These are phyloP conservation scores for Hesperia comma DNA, from an alignment of 2,888 invertebrate species.

Conservation along the genomic window DNA sequence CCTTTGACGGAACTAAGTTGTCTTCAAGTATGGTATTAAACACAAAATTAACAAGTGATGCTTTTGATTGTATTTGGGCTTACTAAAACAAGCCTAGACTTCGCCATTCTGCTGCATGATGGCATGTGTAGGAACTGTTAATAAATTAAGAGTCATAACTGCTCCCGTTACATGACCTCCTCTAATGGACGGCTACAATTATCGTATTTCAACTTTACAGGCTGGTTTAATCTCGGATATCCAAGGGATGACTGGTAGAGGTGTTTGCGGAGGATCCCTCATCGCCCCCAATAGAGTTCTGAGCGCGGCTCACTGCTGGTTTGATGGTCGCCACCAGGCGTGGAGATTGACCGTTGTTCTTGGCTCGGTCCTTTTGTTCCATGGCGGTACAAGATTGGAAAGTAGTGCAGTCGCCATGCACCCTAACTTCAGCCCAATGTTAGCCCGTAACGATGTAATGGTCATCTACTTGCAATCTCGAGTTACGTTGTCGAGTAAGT, in stretches of 20 bases:
- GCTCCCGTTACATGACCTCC: too few relatives aligned
- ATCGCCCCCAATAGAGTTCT: constrained; percentile 45
- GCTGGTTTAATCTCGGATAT: constrained; percentile 33
- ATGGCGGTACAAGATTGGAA: constrained; percentile 56
- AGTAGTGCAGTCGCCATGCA: constrained; percentile 54
- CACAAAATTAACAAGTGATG: too few relatives aligned
- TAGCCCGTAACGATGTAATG: constrained; percentile 59
- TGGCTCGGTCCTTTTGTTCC: constrained; percentile 57
- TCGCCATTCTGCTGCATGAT: too few relatives aligned
- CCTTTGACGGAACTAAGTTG: too few relatives aligned
- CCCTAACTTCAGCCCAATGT: constrained; percentile 52
- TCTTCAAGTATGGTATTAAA: too few relatives aligned
- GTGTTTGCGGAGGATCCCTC: constrained; percentile 63
- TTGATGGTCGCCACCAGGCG: constrained; percentile 57
- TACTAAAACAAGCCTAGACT: too few relatives aligned
- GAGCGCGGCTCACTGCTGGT: constrained; percentile 57
- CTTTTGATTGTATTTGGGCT: too few relatives aligned
- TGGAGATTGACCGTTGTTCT: constrained; percentile 58
- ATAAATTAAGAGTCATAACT: too few relatives aligned
- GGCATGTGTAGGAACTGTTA: too few relatives aligned
- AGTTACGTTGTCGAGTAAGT: constrained; percentile 10
- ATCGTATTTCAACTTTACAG: constrained; percentile 1
- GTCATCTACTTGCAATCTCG: constrained; percentile 48
- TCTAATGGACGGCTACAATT: too few relatives aligned
- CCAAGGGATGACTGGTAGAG: constrained; percentile 40